phyloP scores from a whole-genome alignment of 1,140 invertebrate genomes.

The Procambarus virginalis region DNA sequence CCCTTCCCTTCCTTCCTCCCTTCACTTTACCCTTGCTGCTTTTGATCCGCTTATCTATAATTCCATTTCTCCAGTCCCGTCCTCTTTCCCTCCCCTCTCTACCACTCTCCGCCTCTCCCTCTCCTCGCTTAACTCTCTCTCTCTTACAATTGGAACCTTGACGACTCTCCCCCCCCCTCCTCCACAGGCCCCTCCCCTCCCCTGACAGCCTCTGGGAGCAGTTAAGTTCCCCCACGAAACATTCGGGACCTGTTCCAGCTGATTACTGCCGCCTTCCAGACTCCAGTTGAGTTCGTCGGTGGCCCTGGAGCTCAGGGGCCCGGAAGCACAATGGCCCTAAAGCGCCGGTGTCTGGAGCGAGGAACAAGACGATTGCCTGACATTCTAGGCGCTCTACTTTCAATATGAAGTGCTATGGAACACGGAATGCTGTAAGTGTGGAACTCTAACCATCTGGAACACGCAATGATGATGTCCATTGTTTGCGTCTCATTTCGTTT shows the following conservation, averaged over 20 bases:
- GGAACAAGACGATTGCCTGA: no score
- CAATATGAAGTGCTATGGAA: no score
- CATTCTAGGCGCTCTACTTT: no score
- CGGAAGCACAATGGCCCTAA: no score
- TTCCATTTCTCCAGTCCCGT: not conserved
- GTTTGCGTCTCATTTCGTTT: not conserved
- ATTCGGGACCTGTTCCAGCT: not conserved
- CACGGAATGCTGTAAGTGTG: no score
- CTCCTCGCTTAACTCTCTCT: not conserved
- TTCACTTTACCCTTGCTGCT: not conserved
- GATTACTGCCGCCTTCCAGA: not conserved
- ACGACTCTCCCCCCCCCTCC: not conserved
- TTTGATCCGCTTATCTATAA: not conserved
- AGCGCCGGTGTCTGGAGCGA: no score
- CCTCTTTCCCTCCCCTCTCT: not conserved
- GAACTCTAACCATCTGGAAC: no score
- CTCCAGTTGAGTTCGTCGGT: not conserved
- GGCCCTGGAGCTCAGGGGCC: no score
- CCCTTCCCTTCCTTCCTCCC: not conserved
- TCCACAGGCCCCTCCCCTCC: no score
- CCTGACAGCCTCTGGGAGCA: not conserved
- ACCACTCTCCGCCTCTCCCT: not conserved
- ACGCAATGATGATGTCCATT: no score
- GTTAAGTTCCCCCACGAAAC: not conserved
- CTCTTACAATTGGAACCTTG: not conserved